These are phyloP conservation scores for Cladorhizidae sp. DNA, from an alignment of 37 sponge, comb jelly and placozoan species.

Conservation along the genomic window DNA sequence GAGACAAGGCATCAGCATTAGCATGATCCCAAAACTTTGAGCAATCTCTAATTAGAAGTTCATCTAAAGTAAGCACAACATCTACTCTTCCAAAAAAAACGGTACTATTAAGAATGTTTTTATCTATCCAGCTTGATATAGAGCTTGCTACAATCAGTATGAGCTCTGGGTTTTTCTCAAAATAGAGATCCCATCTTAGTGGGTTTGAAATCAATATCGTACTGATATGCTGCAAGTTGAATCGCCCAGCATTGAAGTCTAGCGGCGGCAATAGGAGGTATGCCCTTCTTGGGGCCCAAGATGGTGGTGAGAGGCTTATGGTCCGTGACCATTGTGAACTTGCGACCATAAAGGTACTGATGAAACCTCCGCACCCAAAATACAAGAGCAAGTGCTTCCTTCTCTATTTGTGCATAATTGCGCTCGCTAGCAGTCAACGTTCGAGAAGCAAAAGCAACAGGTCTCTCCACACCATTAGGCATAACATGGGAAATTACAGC, in stretches of 20 bases:
- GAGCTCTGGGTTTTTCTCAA: too few relatives aligned
- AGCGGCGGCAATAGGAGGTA: slow-evolving; percentile 42
- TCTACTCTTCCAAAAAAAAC: too few relatives aligned
- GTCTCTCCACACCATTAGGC: too few relatives aligned
- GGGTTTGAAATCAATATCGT: slow-evolving; percentile 30
- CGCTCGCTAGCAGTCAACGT: too few relatives aligned
- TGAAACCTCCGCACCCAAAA: slow-evolving; percentile 26
- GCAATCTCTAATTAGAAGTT: too few relatives aligned
- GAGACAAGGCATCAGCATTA: slow-evolving; percentile 63
- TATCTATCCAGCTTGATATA: too few relatives aligned
- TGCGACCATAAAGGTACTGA: slow-evolving; percentile 1
- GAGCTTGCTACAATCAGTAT: too few relatives aligned
- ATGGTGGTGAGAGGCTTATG: slow-evolving; percentile 43
- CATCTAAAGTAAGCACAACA: too few relatives aligned
- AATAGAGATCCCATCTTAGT: too few relatives aligned
- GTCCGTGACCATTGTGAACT: slow-evolving; percentile 50
- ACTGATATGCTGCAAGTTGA: slow-evolving; percentile 31
- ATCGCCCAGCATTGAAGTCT: slow-evolving; percentile 42
- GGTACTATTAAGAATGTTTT: too few relatives aligned
- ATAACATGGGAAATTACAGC: background rate
- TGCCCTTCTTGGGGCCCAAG: slow-evolving; percentile 27
- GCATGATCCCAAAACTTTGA: slow-evolving; percentile 9
- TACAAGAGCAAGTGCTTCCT: slow-evolving; percentile 13
- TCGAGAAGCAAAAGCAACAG: background rate
- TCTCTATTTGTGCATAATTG: slow-evolving; percentile 27